phyloP scores from a whole-genome alignment of 92 coral and sea anemone species.

The Epizoanthus stellaris region DNA sequence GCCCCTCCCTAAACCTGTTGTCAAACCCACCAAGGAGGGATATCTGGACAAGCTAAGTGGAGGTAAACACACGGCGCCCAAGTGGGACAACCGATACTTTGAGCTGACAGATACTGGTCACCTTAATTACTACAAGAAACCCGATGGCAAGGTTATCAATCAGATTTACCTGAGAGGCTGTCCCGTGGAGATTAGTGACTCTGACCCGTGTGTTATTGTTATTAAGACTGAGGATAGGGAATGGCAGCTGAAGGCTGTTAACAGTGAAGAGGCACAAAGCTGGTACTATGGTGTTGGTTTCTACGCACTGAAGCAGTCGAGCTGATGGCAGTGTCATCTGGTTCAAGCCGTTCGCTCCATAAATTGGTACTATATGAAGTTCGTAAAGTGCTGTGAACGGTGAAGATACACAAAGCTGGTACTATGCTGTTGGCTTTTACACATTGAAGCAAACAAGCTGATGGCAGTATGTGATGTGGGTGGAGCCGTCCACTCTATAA shows the following conservation, averaged over 20 bases:
- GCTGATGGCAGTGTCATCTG: background rate
- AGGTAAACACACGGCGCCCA: slow-evolving; percentile 88
- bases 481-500: too few relatives aligned
- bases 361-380: too few relatives aligned
- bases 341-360: too few relatives aligned
- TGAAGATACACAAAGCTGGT: slow-evolving; percentile 68
- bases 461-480: background rate
- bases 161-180: slow-evolving; percentile 92
- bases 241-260: slow-evolving; percentile 77
- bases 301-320: slow-evolving; percentile 49
- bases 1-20: slow-evolving; percentile 29
- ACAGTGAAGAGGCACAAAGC: slow-evolving; percentile 75
- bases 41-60: slow-evolving; percentile 91
- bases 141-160: slow-evolving; percentile 85
- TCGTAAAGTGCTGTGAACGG: slow-evolving; percentile 39
- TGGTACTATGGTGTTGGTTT: slow-evolving; percentile 80
- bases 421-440: slow-evolving; percentile 39
- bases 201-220: slow-evolving; percentile 69
- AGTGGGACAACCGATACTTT: slow-evolving; percentile 96
- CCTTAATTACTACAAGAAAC: slow-evolving; percentile 86
- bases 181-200: slow-evolving; percentile 75
- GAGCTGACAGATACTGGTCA: slow-evolving; percentile 90
- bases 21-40: slow-evolving; percentile 86
- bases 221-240: slow-evolving; percentile 90
- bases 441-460: background rate